Conservation (phyloP, 2,113 vertebrate genomes). For the Euleptes europaea region DNA sequence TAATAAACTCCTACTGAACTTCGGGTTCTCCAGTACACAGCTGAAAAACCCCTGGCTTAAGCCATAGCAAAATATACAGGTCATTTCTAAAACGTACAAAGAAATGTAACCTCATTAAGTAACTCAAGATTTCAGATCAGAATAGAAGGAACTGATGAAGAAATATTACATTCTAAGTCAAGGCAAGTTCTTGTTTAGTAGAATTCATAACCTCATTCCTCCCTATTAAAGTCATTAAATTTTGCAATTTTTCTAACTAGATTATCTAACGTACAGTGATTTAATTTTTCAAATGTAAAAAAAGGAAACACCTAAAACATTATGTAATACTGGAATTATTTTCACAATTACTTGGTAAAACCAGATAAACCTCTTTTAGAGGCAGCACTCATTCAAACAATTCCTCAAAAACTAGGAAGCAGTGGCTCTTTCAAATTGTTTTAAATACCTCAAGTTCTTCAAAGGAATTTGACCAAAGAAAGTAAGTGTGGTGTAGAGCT, state of each 20-base stretch:
- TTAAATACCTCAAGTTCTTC: neutral
- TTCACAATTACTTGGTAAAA: neutral
- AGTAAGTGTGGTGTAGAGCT: too few species aligned
- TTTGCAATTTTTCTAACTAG: neutral
- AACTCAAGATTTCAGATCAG: neutral
- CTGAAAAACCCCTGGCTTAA: neutral
- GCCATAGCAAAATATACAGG: neutral
- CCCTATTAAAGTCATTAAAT: neutral
- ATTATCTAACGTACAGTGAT: neutral
- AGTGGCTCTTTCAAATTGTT: neutral
- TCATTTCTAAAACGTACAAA: neutral
- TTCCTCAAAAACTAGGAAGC: neutral
- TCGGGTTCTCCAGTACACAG: neutral
- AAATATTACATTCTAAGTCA: neutral
- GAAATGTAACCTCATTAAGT: neutral
- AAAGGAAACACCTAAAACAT: neutral
- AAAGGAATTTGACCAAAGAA: too few species aligned
- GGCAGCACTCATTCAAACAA: neutral
- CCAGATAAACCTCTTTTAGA: neutral
- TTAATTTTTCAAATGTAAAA: neutral
- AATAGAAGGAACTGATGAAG: neutral
- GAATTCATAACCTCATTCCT: neutral
- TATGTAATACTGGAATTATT: neutral
- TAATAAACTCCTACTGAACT: neutral
- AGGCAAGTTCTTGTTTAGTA: neutral